These are phyloP conservation scores for Phorcus lineatus DNA, from an alignment of 2,888 invertebrate genomes.

Conservation along the genomic window DNA sequence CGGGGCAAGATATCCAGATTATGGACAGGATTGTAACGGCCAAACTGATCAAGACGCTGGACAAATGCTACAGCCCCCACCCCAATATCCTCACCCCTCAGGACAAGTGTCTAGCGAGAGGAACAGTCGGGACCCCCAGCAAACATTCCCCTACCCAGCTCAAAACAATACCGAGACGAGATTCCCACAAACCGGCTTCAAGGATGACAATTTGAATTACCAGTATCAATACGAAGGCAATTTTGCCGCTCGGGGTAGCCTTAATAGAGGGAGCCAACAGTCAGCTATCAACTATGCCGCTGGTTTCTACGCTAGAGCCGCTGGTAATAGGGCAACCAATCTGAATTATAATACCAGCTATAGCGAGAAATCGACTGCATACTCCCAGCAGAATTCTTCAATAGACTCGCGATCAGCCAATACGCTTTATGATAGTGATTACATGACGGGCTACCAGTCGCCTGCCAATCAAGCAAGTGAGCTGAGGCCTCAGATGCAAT, in stretches of 20 bases:
- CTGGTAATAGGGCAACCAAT: slow-evolving; percentile 23
- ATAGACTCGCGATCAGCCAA: slow-evolving; percentile 42
- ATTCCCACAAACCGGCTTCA: slow-evolving; percentile 21
- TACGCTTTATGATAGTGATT: slow-evolving; percentile 54
- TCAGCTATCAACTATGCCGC: neutral
- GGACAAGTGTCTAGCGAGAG: neutral
- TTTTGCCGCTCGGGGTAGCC: neutral
- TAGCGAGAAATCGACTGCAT: slow-evolving; percentile 39
- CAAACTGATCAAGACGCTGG: neutral
- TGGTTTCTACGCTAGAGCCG: slow-evolving; percentile 18
- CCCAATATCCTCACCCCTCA: neutral
- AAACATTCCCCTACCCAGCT: neutral
- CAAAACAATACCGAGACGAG: neutral
- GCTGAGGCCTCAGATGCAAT: slow-evolving; percentile 10
- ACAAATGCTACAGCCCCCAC: neutral
- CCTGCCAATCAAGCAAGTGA: slow-evolving; percentile 52
- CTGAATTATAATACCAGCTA: slow-evolving; percentile 38
- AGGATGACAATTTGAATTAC: slow-evolving; percentile 19
- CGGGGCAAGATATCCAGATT: neutral
- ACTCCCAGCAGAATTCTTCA: slow-evolving; percentile 44
- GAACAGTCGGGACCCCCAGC: neutral
- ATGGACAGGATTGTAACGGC: neutral
- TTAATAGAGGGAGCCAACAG: neutral
- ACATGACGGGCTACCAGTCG: slow-evolving; percentile 49
- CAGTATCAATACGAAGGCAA: slow-evolving; percentile 17